Evolutionary conservation across 2,888 invertebrate genomes (phyloP), one percentile per base, ranked within the genome.

Genomic region (Atherix ibis): DNA sequence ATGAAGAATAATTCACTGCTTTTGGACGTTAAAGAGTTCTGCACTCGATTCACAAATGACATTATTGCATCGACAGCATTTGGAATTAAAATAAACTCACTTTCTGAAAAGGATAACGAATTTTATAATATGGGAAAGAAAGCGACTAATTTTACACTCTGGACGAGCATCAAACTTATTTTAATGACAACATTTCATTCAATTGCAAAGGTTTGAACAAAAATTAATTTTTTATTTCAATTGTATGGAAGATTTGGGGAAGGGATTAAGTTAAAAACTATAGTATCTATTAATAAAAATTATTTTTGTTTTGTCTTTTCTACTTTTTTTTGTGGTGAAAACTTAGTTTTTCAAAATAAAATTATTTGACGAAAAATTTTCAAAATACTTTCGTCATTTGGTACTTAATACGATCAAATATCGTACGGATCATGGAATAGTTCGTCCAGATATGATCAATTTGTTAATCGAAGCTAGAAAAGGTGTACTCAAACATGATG

Each of bases 391-490:
- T 43, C 51, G 47, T 32, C 45, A 48, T 8, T 35, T 68, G 1
- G 61, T 67, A 1, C 33, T 58, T 4, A 51, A 51, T 28, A 60
- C 63, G 2, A 66, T 68, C 56, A 50, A 50, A 27, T 51, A 64
- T 15, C 56, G 70, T 2, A 59, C 6, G 27, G 48, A 53, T 17
- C 48, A 62, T 12, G 55, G 63, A 2, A 64, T 69, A 12, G 36
- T 62, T 3, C 55, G 70, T 3, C 64, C 64, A 3, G 71, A 70
- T 43, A 64, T 71, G 65, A 66, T 71, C 18, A 62, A 71, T 39
- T 53, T 70, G 34, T 49, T 71, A 3, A 60, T 68, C 58, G 62
- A 65, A 45, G 62, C 66, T 2, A 45, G 43, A 2, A 58, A 63
- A 34, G 30, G 30, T 5, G 13, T 18, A 17, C 13, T 30, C 3